phyloP scores from a whole-genome alignment of 2,797 vertebrate genomes.

The Alcedo quadribrachys region DNA sequence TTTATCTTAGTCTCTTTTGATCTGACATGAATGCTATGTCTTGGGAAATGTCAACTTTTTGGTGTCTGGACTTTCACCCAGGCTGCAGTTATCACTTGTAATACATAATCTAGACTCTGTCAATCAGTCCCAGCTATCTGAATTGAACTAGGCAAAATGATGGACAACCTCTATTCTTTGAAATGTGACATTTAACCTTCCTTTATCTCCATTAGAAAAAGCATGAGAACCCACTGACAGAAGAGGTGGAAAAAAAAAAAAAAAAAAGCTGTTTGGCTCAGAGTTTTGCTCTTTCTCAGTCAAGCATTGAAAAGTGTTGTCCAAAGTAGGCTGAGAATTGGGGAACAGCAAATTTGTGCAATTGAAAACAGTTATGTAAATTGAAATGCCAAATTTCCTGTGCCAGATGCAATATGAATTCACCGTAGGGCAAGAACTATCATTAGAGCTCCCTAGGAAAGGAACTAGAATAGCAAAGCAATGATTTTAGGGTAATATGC shows the following conservation, averaged over 20 bases:
- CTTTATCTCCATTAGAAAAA: not conserved
- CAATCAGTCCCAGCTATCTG: not conserved
- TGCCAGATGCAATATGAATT: conserved; percentile 68
- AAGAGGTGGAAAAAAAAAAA: not conserved
- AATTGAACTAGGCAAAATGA: not conserved
- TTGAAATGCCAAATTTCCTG: conserved; percentile 65
- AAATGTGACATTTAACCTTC: conserved; percentile 2
- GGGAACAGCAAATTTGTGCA: conserved; percentile 52
- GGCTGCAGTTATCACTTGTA: not conserved
- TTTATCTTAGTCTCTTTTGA: not conserved
- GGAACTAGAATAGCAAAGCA: conserved; percentile 63
- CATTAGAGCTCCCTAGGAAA: conserved; percentile 66
- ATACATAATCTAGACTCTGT: not conserved
- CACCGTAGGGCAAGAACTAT: conserved; percentile 62
- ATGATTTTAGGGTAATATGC: conserved; percentile 68
- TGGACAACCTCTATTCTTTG: not conserved
- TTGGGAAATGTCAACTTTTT: not conserved
- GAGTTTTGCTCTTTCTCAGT: conserved; percentile 27
- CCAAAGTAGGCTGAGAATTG: conserved; percentile 40
- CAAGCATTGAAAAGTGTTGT: conserved; percentile 41
- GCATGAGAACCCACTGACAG: not conserved
- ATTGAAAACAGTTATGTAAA: conserved; percentile 62
- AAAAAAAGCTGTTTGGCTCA: conserved; percentile 25
- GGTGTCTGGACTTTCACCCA: not conserved
- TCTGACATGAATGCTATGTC: not conserved